These are phyloP conservation scores for Cyprinodon variegatus DNA, from an alignment of 2,113 vertebrate species.

Conservation along the genomic window DNA sequence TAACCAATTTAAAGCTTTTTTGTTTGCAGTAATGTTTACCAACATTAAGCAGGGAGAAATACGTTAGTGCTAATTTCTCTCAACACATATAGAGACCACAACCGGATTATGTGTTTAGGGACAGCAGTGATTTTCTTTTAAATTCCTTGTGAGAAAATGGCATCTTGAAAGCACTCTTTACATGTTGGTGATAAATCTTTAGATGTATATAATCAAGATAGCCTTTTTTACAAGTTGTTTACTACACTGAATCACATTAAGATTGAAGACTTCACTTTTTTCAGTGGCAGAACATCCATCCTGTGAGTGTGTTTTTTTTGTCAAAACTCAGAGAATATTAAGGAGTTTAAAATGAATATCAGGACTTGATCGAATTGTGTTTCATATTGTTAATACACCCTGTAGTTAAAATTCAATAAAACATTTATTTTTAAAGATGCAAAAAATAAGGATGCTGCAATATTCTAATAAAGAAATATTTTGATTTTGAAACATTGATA, in stretches of 20 bases:
- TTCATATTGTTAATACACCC: constrained; percentile 26
- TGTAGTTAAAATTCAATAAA: constrained; percentile 31
- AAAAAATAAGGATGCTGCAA: constrained; percentile 43
- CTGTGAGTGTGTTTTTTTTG: constrained; percentile 14
- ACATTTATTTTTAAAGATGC: constrained; percentile 28
- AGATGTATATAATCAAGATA: constrained; percentile 9
- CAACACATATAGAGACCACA: constrained; percentile 10
- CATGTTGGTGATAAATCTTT: not conserved
- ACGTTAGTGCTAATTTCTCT: constrained; percentile 22
- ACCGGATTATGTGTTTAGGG: not conserved
- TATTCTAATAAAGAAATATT: constrained; percentile 30
- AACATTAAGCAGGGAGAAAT: not conserved
- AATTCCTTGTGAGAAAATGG: constrained; percentile 1
- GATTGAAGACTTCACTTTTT: constrained; percentile 20
- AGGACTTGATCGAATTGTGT: constrained; percentile 20
- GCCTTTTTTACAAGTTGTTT: constrained; percentile 15
- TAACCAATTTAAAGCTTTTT: constrained; percentile 11
- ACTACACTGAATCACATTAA: not conserved
- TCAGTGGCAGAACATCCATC: constrained; percentile 9
- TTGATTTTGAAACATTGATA: constrained; percentile 30
- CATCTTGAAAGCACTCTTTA: constrained; percentile 13
- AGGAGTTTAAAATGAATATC: constrained; percentile 31
- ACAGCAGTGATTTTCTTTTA: not conserved
- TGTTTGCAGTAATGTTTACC: constrained; percentile 9
- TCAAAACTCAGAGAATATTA: constrained; percentile 17